Base-by-base conservation (phyloP, 1,140 invertebrate genomes). In the Scaptomyza hsui region DNA sequence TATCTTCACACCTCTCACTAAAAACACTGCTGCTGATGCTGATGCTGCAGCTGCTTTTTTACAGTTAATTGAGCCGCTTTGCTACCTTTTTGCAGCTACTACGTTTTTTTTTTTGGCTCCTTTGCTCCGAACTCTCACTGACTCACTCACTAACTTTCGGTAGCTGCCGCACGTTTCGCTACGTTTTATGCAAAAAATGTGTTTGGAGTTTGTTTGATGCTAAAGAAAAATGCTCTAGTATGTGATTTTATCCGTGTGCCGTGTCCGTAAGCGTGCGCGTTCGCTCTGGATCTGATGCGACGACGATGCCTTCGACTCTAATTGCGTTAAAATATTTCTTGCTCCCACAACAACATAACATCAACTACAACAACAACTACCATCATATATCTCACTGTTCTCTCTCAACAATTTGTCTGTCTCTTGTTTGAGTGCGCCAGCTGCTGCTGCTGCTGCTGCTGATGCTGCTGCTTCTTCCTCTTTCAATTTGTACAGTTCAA, bases 311-410 rank as follows among this genome's bases (percentile, higher is more conserved):
- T 32, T 57, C 69, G 77, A 74, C 78, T 88, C 78, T 86, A 88
- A 86, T 85, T 85, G 81, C 81, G 81, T 85, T 85, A 85, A 85
- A 85, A 85, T 85, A 85, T 85, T 85, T 85, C 48, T 29, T 77
- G 81, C 81, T 85, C 80, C 80, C 80, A 74, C 79, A 75, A 72
- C 79, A 83, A 83, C 80, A 74, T 67, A 49, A 51, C 52, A 45
- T 44, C 45, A 49, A 63, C 24, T 24, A 24, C 21, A 55, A 24
- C 32, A 48, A 16, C 55, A 59, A 44, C 65, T 60, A 29, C 48
- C 37, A 55, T 60, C 37, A 64, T 70, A 56, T 70, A 56, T 12
- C 52, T 51, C 71, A 76, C 64, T 68, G 24, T 47, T 71, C 82
- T 86, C 82, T 86, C 82, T 82, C 78, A n/a, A n/a, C 70, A 86